Evolutionary conservation across 2,888 invertebrate species (phyloP), one percentile per base, ranked within the genome.

Genomic region (Dasypogon diadema): DNA sequence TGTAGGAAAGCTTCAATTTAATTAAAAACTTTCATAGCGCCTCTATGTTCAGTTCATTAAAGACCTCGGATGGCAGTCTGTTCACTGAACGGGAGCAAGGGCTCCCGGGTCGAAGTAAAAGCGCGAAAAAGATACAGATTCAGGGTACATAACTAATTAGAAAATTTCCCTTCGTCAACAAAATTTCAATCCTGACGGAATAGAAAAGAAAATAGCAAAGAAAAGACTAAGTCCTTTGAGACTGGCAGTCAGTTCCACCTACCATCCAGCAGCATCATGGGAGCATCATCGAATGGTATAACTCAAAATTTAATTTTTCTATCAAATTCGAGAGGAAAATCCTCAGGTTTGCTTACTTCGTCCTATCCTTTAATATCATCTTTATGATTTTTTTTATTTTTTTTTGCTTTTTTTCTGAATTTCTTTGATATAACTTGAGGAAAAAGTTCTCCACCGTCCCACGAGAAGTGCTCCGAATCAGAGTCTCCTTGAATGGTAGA

Each of bases 101-200:
- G n/a, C n/a, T n/a, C n/a, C n/a, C n/a, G n/a, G n/a, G n/a, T n/a
- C n/a, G n/a, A n/a, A n/a, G 16, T 48, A 48, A 48, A 48, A 48
- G 8, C 54, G 2, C 21, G 8, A 54, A 22, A 54, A 54, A 54
- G 54, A 54, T 54, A 54, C 21, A 54, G 54, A 18, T 18, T 56
- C 18, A 26, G 56, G 65, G 55, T 74, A 74, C 55, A 74, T 63
- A 74, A 76, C 76, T 76, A 76, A 76, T 76, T 76, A 76, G 56
- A 74, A 74, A 76, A 76, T 76, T 76, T 76, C 74, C 56, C 65
- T 74, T 73, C 73, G 54, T 73, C 73, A 74, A 76, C 63, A 74
- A 26, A 55, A 68, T 24, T n/a, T 48, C 12, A 14, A 12, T 65
- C 21, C 21, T 37, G 46, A 37, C 68, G 54, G 51, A 12, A 5